phyloP scores from a whole-genome alignment of 2,113 vertebrate species.

The Dicrurus megarhynchus region DNA sequence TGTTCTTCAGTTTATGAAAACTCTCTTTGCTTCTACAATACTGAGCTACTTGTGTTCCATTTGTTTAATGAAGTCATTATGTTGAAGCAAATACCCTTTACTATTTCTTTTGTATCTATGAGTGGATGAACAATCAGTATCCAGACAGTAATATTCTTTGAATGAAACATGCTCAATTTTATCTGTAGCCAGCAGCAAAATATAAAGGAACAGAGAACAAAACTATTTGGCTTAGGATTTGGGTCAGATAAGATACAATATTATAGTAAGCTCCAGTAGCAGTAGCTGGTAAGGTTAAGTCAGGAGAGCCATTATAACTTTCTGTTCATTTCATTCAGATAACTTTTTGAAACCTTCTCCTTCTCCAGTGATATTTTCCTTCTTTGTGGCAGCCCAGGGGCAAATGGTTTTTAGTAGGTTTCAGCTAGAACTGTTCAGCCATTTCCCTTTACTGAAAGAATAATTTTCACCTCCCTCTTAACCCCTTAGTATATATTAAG shows the following conservation, averaged over 20 bases:
- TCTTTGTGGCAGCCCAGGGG: not conserved
- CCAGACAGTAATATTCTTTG: conserved; percentile 2
- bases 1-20: not conserved
- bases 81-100: not conserved
- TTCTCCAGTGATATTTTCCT: not conserved
- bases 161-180: not conserved
- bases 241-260: not conserved
- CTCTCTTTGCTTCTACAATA: not conserved
- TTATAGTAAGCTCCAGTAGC: not conserved
- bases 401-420: not conserved
- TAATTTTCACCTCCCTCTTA: not conserved
- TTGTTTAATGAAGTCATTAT: conserved; percentile 13
- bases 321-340: not conserved
- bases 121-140: not conserved
- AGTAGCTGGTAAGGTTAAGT: not conserved
- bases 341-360: not conserved
- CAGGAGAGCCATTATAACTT: not conserved
- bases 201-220: not conserved
- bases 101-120: not conserved
- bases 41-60: not conserved
- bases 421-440: not conserved
- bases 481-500: not conserved
- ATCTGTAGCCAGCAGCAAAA: conserved; percentile 3
- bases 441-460: not conserved
- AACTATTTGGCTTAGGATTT: not conserved